phyloP scores from a whole-genome alignment of 92 coral and sea anemone genomes.

The Phenganax stokvisi region DNA sequence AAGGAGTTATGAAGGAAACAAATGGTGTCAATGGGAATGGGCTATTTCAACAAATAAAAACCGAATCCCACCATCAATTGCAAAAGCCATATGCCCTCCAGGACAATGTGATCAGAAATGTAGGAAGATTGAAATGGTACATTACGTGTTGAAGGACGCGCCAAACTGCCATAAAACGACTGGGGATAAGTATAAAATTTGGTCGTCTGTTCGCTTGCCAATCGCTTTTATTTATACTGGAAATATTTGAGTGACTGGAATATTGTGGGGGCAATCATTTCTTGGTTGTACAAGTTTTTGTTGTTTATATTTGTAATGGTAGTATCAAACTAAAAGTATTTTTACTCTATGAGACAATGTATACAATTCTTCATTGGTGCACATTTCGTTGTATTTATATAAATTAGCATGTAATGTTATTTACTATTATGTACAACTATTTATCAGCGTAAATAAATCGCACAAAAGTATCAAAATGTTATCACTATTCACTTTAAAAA shows the following conservation, averaged over 20 bases:
- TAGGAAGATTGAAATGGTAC: not conserved
- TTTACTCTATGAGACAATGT: too few species aligned
- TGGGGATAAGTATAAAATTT: not conserved
- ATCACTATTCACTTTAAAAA: too few species aligned
- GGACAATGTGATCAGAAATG: not conserved
- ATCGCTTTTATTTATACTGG: conserved; percentile 1
- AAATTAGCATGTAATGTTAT: too few species aligned
- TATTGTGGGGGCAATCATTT: not conserved
- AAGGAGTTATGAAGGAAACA: not conserved
- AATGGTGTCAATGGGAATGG: conserved; percentile 21
- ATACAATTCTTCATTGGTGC: too few species aligned
- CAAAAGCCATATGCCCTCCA: not conserved
- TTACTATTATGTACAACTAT: too few species aligned
- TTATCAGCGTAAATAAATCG: too few species aligned
- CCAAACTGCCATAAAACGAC: not conserved
- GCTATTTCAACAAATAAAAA: not conserved
- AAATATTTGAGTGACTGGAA: not conserved
- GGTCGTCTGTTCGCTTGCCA: not conserved
- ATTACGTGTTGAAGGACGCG: not conserved
- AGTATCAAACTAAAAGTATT: too few species aligned
- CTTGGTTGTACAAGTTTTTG: not conserved
- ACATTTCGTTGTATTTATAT: too few species aligned
- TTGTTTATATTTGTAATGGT: not conserved
- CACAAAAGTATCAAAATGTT: too few species aligned
- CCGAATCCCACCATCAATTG: not conserved